Evolutionary conservation across 1,140 invertebrate genomes (phyloP).

Genomic region (Aphelenchoides besseyi): DNA sequence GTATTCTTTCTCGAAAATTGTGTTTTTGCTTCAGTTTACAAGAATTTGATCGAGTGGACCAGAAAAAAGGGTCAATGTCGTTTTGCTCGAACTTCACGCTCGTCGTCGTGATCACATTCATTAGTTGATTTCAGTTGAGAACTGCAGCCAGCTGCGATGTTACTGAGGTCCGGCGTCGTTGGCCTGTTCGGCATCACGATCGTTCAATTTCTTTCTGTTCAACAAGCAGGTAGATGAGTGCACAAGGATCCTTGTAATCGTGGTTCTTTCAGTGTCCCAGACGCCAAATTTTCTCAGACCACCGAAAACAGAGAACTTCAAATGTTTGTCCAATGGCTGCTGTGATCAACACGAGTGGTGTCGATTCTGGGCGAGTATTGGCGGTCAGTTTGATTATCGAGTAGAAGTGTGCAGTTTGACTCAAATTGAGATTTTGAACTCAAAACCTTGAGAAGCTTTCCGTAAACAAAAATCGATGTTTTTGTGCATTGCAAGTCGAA

Average conservation of each 20-base stretch:
- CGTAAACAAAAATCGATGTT: neutral
- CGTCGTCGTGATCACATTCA: no score
- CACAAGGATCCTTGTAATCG: neutral
- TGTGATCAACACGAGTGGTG: slow-evolving; percentile 50
- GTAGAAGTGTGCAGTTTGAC: no score
- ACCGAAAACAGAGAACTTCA: slow-evolving; percentile 45
- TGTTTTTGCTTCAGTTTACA: no score
- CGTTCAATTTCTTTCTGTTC: no score
- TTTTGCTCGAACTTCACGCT: no score
- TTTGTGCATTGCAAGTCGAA: neutral
- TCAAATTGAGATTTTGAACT: neutral
- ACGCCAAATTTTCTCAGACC: slow-evolving; percentile 21
- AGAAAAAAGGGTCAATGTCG: no score
- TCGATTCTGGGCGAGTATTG: slow-evolving; percentile 14
- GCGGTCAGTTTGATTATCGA: no score
- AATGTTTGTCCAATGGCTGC: slow-evolving; percentile 48
- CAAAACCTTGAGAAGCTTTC: neutral
- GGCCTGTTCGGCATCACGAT: neutral
- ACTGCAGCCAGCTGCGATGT: neutral
- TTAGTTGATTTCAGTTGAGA: no score
- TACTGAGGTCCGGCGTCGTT: neutral
- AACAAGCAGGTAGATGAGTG: neutral
- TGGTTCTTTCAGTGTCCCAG: neutral
- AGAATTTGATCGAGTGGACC: no score
- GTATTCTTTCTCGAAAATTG: no score